phyloP scores from a whole-genome alignment of 2,888 invertebrate genomes.

The Hermodice carunculata region DNA sequence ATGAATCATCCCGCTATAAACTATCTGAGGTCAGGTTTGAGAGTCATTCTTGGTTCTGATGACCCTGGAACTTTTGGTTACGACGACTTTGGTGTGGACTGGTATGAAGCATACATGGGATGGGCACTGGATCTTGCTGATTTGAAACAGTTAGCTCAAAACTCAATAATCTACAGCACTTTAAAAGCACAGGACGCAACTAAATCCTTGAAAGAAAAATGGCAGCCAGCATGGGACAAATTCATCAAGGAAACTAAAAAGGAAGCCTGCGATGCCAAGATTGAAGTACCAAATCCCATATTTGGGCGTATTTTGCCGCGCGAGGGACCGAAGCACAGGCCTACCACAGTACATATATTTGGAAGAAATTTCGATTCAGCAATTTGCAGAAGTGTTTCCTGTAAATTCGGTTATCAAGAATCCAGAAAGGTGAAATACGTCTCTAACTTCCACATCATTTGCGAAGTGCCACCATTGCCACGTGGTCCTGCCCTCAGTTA shows the following conservation, averaged over 20 bases:
- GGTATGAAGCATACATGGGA: constrained; percentile 45
- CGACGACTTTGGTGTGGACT: constrained; percentile 46
- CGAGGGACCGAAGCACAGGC: constrained; percentile 20
- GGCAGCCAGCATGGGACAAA: constrained; percentile 35
- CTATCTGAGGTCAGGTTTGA: constrained; percentile 38
- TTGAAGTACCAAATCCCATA: too few species aligned
- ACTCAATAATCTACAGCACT: constrained; percentile 42
- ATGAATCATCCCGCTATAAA: constrained; percentile 42
- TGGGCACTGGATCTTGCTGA: constrained; percentile 47
- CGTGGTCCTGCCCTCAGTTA: too few species aligned
- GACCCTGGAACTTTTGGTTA: constrained; percentile 50
- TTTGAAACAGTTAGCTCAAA: constrained; percentile 40
- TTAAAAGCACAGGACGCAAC: constrained; percentile 30
- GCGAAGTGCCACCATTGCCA: constrained; percentile 36
- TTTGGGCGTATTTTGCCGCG: constrained; percentile 28
- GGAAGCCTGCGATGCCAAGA: too few species aligned
- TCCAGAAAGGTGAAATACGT: constrained; percentile 16
- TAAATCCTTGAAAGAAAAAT: constrained; percentile 37
- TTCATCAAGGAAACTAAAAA: constrained; percentile 31
- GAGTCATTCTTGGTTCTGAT: constrained; percentile 45
- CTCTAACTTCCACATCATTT: constrained; percentile 29
- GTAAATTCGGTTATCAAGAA: constrained; percentile 28
- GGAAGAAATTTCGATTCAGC: constrained; percentile 39
- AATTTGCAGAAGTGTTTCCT: constrained; percentile 37
- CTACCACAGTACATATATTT: constrained; percentile 38